Evolutionary conservation across 2,888 invertebrate species (phyloP).

Genomic region (Oeneis ivallda): DNA sequence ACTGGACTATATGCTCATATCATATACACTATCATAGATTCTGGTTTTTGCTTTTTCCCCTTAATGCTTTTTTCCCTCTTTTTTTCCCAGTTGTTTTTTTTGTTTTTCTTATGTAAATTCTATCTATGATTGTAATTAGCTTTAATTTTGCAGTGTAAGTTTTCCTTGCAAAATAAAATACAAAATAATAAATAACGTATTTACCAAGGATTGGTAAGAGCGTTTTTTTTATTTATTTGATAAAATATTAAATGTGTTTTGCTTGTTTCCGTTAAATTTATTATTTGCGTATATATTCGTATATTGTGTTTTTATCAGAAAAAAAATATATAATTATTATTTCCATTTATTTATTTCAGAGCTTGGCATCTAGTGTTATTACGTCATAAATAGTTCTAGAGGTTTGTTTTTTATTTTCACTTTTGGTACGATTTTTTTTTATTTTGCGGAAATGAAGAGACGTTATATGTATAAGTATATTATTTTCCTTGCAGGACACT

Average conservation of each 20-base stretch:
- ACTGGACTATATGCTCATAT: not conserved
- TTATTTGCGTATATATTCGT: not conserved
- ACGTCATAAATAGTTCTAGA: constrained; percentile 59
- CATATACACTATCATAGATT: too few species aligned
- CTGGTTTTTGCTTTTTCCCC: too few species aligned
- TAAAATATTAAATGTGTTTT: not conserved
- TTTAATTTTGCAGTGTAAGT: too few species aligned
- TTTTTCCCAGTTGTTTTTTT: too few species aligned
- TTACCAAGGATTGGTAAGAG: too few species aligned
- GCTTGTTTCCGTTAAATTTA: not conserved
- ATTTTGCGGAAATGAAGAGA: not conserved
- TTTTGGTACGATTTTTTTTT: constrained; percentile 24
- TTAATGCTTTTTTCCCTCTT: too few species aligned
- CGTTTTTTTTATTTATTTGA: too few species aligned
- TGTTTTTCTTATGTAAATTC: too few species aligned
- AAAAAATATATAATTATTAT: constrained; percentile 33
- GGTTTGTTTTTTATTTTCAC: constrained; percentile 57
- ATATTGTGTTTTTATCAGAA: constrained; percentile 21
- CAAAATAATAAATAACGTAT: not conserved
- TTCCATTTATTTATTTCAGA: constrained; percentile 64
- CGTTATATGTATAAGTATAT: too few species aligned
- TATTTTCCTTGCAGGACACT: constrained; percentile 61
- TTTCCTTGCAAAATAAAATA: too few species aligned
- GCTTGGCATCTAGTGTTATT: constrained; percentile 67
- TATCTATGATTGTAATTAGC: too few species aligned